Evolutionary conservation across 1,140 invertebrate genomes (phyloP).

Genomic region (Cherax destructor): DNA sequence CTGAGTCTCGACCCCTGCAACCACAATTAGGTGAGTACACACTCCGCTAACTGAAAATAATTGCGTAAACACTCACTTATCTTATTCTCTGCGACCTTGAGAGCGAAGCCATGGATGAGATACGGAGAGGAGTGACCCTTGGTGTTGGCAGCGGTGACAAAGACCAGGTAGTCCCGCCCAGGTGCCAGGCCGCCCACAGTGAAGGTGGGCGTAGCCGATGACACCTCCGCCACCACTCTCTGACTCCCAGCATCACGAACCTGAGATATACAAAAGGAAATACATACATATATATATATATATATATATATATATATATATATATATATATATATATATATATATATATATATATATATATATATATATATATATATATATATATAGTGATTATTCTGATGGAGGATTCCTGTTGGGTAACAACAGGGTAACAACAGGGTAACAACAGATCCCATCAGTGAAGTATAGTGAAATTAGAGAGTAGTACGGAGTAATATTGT

Average conservation of each 20-base stretch:
- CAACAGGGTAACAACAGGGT: too few relatives aligned
- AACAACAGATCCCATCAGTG: too few relatives aligned
- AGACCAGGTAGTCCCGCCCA: conserved; percentile 82
- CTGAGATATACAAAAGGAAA: background rate
- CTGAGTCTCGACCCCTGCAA: background rate
- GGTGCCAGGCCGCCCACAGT: conserved; percentile 75
- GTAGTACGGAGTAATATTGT: too few relatives aligned
- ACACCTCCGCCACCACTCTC: conserved; percentile 23
- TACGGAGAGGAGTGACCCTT: conserved; percentile 89
- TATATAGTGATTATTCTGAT: too few relatives aligned
- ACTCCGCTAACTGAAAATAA: too few relatives aligned
- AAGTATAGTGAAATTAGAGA: too few relatives aligned
- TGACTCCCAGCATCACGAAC: conserved; percentile 17
- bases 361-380: too few relatives aligned
- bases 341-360: too few relatives aligned
- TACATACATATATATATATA: too few relatives aligned
- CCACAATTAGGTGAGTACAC: background rate
- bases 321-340: too few relatives aligned
- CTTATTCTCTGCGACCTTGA: conserved; percentile 88
- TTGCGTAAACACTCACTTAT: conserved; percentile 71
- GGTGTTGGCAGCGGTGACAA: conserved; percentile 89
- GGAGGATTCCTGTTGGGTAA: too few relatives aligned
- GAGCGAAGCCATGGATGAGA: conserved; percentile 87
- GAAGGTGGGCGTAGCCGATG: conserved; percentile 8
- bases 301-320: too few relatives aligned